These are phyloP conservation scores for Brachionichthys hirsutus DNA, from an alignment of 2,113 vertebrate species.

Conservation along the genomic window DNA sequence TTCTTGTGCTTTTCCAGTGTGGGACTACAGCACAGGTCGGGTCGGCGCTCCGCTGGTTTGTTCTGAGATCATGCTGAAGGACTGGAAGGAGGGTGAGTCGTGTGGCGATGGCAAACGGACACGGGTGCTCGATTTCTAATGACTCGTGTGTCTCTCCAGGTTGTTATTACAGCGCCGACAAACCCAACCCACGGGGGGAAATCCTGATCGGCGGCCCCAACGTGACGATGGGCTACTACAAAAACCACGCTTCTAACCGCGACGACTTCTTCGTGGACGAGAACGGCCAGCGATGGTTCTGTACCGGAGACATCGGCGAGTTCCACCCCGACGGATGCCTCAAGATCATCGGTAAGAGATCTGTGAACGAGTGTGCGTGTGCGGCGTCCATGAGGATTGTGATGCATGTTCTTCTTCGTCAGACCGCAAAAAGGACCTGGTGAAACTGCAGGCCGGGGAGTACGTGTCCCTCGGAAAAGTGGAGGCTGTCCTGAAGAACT, in stretches of 20 bases:
- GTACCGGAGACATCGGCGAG: slow-evolving; percentile 95
- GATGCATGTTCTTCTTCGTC: slow-evolving; percentile 1
- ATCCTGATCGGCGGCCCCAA: slow-evolving; percentile 94
- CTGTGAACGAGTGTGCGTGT: not conserved
- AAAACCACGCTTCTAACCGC: slow-evolving; percentile 83
- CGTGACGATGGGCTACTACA: slow-evolving; percentile 95
- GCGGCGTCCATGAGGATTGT: not conserved
- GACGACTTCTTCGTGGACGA: slow-evolving; percentile 89
- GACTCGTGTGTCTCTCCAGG: slow-evolving; percentile 69
- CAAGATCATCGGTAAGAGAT: slow-evolving; percentile 91
- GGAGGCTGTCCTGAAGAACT: slow-evolving; percentile 94
- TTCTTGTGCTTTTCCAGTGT: slow-evolving; percentile 73
- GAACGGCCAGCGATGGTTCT: slow-evolving; percentile 93
- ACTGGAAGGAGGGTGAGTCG: slow-evolving; percentile 94
- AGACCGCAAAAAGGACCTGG: slow-evolving; percentile 98
- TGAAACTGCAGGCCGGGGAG: slow-evolving; percentile 95
- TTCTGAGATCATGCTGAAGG: slow-evolving; percentile 89
- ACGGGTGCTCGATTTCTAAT: too few species aligned
- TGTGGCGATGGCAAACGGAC: not conserved
- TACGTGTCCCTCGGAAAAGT: slow-evolving; percentile 98
- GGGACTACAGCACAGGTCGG: slow-evolving; percentile 93
- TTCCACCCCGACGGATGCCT: slow-evolving; percentile 92
- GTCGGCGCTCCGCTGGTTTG: slow-evolving; percentile 96
- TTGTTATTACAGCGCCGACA: slow-evolving; percentile 91
- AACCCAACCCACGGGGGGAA: slow-evolving; percentile 91